phyloP scores from a whole-genome alignment of 2,888 invertebrate species.

The Leucophora obtusa region DNA sequence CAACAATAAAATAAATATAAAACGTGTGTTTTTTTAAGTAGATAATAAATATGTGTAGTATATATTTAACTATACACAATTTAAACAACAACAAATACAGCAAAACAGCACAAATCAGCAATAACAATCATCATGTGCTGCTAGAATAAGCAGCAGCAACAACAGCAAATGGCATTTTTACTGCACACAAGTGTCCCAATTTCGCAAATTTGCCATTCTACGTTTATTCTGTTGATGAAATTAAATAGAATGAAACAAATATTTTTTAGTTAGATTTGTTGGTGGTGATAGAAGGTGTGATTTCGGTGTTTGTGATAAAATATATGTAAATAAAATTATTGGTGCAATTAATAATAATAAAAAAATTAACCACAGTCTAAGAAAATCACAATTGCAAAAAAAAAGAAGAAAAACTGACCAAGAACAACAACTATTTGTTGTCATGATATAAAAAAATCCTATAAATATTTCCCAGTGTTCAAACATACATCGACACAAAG shows the following conservation, averaged over 20 bases:
- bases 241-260: not conserved
- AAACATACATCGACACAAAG: not conserved
- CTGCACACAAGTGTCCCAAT: slow-evolving; percentile 78
- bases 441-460: not conserved
- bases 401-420: slow-evolving; percentile 18
- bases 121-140: not conserved
- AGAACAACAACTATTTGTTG: slow-evolving; percentile 11
- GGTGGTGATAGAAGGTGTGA: not conserved
- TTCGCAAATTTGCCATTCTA: slow-evolving; percentile 75
- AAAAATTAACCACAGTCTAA: too few relatives aligned
- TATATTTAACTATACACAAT: not conserved
- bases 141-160: slow-evolving; percentile 10
- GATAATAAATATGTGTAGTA: not conserved
- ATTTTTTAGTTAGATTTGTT: not conserved
- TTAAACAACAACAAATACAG: not conserved
- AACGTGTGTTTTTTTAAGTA: not conserved
- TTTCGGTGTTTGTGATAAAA: not conserved
- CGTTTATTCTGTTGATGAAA: slow-evolving; percentile 68
- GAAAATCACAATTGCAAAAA: not conserved
- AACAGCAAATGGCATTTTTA: slow-evolving; percentile 38
- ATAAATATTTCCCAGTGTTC: too few relatives aligned
- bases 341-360: not conserved
- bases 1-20: not conserved
- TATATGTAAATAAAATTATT: not conserved
- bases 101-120: not conserved